Conservation (phyloP, 2,113 vertebrate species). For the Siniperca chuatsi region DNA sequence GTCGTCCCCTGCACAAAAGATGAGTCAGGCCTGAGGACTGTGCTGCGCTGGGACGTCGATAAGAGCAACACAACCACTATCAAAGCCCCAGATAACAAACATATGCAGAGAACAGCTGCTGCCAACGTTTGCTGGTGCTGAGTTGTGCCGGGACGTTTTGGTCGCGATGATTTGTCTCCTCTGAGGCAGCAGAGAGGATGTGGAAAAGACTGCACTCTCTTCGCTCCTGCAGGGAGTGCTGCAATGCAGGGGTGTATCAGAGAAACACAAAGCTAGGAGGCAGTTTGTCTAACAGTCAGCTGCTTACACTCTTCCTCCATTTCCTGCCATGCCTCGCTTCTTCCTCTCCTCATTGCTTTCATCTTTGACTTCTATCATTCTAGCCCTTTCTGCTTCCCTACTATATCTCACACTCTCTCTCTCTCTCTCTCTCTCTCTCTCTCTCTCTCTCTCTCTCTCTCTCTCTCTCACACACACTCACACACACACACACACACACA, state of each 20-base stretch:
- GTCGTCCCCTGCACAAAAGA: constrained; percentile 8
- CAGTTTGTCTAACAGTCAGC: constrained; percentile 48
- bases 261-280: constrained; percentile 61
- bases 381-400: background rate
- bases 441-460: too few species aligned
- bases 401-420: background rate
- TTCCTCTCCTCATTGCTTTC: constrained; percentile 24
- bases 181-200: constrained; percentile 61
- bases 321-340: constrained; percentile 18
- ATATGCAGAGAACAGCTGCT: constrained; percentile 36
- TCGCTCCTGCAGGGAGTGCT: constrained; percentile 78
- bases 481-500: constrained; percentile 14
- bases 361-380: background rate
- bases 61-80: constrained; percentile 27
- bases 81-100: constrained; percentile 24
- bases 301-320: constrained; percentile 39
- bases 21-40: constrained; percentile 36
- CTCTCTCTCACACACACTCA: constrained; percentile 9
- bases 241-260: constrained; percentile 82
- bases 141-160: constrained; percentile 54
- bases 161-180: constrained; percentile 53
- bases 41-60: constrained; percentile 30
- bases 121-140: background rate
- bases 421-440: background rate
- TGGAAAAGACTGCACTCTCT: constrained; percentile 71